Conservation (phyloP, 2,797 vertebrate species). For the Typhlichthys subterraneus region DNA sequence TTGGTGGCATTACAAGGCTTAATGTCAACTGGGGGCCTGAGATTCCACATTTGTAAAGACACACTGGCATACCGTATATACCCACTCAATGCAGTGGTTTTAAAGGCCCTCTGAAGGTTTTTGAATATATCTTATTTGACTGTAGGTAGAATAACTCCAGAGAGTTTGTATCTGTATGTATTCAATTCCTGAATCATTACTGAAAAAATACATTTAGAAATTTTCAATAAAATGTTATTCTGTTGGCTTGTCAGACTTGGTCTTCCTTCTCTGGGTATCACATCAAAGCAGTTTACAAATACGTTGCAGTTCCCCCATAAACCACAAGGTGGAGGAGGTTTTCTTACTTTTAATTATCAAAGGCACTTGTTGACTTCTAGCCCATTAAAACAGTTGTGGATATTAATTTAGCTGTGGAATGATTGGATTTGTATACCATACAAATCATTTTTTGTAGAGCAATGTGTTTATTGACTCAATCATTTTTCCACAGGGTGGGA, state of each 20-base stretch:
- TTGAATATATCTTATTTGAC: constrained; percentile 32
- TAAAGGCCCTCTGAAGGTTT: constrained; percentile 38
- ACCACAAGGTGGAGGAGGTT: constrained; percentile 49
- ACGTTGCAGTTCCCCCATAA: constrained; percentile 43
- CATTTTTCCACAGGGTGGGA: too few relatives aligned
- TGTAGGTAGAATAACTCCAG: constrained; percentile 31
- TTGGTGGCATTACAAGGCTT: constrained; percentile 25
- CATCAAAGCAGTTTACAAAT: constrained; percentile 41
- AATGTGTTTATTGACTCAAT: too few relatives aligned
- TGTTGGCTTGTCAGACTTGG: not conserved
- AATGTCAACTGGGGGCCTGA: constrained; percentile 33
- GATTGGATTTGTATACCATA: too few relatives aligned
- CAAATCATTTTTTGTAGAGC: too few relatives aligned
- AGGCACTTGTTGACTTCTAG: too few relatives aligned
- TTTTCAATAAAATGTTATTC: constrained; percentile 68
- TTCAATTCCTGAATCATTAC: constrained; percentile 38
- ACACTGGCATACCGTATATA: constrained; percentile 11
- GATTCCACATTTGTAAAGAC: constrained; percentile 32
- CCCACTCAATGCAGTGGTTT: constrained; percentile 19
- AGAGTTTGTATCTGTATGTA: constrained; percentile 61
- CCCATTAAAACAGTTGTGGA: too few relatives aligned
- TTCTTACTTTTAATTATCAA: not conserved
- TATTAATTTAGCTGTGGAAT: too few relatives aligned
- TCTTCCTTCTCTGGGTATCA: constrained; percentile 24
- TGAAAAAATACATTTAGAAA: constrained; percentile 59